Evolutionary conservation across 2,888 invertebrate genomes (phyloP), one percentile per base, ranked within the genome.

Genomic region (Caenorhabditis virilis): DNA sequence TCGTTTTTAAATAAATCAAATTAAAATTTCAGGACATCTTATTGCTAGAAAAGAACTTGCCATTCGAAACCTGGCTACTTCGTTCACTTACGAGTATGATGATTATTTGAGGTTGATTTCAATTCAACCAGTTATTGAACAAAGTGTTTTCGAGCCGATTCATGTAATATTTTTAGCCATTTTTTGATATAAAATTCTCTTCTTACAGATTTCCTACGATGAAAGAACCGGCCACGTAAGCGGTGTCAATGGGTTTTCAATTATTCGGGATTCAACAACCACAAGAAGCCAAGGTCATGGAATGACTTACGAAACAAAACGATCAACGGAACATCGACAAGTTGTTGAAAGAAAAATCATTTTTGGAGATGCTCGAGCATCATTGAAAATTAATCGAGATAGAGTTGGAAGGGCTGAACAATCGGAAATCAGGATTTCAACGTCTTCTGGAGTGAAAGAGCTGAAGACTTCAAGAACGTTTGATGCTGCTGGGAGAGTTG

Each of bases 31-130:
- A 42, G 62, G 62, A 6, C 57, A 63, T 35, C 50, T 63, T 3
- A 23, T 63, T 7, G 53, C 58, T 6, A 38, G 57, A n/a, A 53
- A 39, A 49, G 46, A 42, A 15, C 30, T 53, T 11, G 52, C 26
- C 0, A 47, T 57, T 2, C 15, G 16, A 39, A 36, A n/a, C 11
- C 36, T 36, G 36, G 59, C 45, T 9, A 66, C 70, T 13, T 60
- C 65, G 13, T 64, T 75, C 50, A 51, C 67, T 25, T 59, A 63
- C 11, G 68, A 75, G 42, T 75, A 75, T 51, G 75, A 73, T 35
- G 71, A 72, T 45, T 38, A 71, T 13, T 54, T 71, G 18, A 64
- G 68, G 9, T 50, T 51, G 7, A 54, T 62, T 4, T 43, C 67
- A 4, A 53, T 67, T 25, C 64, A 60, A 26, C 50, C 54, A 7